These are phyloP conservation scores for Drosophila bunnanda DNA, from an alignment of 2,888 invertebrate species.

Conservation along the genomic window DNA sequence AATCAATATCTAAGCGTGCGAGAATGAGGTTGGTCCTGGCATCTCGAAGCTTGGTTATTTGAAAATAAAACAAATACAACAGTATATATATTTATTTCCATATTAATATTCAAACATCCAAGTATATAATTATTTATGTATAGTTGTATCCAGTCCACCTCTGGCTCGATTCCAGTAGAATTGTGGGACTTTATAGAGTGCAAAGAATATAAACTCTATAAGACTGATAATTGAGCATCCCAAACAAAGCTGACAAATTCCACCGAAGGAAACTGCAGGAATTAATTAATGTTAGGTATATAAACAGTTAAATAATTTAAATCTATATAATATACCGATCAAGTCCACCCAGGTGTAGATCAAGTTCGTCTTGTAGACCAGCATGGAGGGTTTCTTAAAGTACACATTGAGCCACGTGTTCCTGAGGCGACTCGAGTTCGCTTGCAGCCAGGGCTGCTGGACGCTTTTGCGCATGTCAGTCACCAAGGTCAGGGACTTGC, in stretches of 20 bases:
- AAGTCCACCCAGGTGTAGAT: constrained; percentile 84
- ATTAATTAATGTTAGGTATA: neutral
- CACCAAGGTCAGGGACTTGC: constrained; percentile 74
- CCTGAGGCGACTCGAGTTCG: neutral
- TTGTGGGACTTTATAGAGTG: constrained; percentile 71
- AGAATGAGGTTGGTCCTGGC: neutral
- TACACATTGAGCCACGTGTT: constrained; percentile 81
- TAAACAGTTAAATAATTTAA: neutral
- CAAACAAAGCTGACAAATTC: constrained; percentile 85
- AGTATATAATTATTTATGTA: neutral
- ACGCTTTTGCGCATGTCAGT: constrained; percentile 62
- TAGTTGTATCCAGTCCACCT: neutral
- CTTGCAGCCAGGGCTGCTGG: constrained; percentile 26
- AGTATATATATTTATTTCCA: too few relatives aligned
- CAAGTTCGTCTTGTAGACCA: constrained; percentile 84
- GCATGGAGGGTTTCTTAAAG: constrained; percentile 79
- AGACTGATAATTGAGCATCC: constrained; percentile 85
- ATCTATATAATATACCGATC: constrained; percentile 78
- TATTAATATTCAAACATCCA: too few relatives aligned
- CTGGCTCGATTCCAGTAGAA: constrained; percentile 38
- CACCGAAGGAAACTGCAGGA: constrained; percentile 84
- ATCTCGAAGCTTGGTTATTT: neutral
- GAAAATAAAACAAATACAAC: too few relatives aligned
- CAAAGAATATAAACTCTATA: constrained; percentile 84
- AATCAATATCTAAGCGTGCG: neutral